Percentiles rank a stretch among this genome's conserved stretches.
Conservation (phyloP, 2,113 vertebrate species). For the Zeus faber region DNA sequence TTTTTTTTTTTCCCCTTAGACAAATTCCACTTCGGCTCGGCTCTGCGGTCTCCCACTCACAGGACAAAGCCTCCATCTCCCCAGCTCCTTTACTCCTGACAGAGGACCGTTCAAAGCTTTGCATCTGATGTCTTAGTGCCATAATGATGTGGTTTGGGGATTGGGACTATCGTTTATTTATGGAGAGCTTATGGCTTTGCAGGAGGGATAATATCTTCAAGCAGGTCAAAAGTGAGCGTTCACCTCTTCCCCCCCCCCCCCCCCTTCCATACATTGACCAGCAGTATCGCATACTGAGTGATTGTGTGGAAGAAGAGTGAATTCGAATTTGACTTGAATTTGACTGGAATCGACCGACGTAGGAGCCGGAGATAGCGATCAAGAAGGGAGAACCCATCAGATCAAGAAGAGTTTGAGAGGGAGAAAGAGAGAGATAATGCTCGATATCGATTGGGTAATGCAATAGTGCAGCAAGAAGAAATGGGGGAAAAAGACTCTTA, state of each 20-base stretch:
- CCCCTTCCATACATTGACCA: slow-evolving; percentile 43
- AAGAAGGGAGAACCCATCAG: slow-evolving; percentile 26
- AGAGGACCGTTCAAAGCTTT: slow-evolving; percentile 54
- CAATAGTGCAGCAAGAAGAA: slow-evolving; percentile 13
- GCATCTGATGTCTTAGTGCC: slow-evolving; percentile 60
- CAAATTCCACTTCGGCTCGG: slow-evolving; percentile 10
- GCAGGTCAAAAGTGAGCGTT: slow-evolving; percentile 50
- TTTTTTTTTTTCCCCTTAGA: not conserved
- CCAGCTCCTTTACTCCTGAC: slow-evolving; percentile 37
- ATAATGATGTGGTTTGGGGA: slow-evolving; percentile 66
- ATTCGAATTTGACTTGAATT: too few species aligned
- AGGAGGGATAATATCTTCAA: slow-evolving; percentile 59
- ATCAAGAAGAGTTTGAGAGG: too few species aligned
- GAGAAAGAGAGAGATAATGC: too few species aligned
- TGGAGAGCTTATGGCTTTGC: slow-evolving; percentile 58
- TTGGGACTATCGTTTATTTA: slow-evolving; percentile 64
- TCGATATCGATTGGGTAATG: slow-evolving; percentile 16
- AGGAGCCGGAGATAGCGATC: slow-evolving; percentile 46
- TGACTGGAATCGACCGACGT: slow-evolving; percentile 54
- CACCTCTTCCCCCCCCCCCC: not conserved
- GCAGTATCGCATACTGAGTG: slow-evolving; percentile 58
- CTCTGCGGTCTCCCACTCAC: slow-evolving; percentile 52
- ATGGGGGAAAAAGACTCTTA: slow-evolving; percentile 37
- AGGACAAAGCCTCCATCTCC: slow-evolving; percentile 56
- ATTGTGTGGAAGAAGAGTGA: slow-evolving; percentile 47